Evolutionary conservation across 2,113 vertebrate species (phyloP), one percentile per base, ranked within the genome.

Genomic region (Castor canadensis): DNA sequence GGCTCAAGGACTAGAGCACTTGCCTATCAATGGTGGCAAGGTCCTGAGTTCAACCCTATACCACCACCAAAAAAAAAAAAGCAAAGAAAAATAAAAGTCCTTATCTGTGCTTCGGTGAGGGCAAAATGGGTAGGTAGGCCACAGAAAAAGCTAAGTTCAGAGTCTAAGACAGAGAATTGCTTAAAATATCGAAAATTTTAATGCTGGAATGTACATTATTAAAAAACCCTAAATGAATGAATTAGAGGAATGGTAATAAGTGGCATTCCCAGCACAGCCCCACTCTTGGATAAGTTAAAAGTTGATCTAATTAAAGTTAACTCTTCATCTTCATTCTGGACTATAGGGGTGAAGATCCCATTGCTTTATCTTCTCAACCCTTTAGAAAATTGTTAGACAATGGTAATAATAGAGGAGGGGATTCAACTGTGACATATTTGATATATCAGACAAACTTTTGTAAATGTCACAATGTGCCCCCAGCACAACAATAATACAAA

Each of bases 231-330:
- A 35, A 30, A 32, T 66, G 22, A 58, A 35, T 47, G 62, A 40
- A 43, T 4, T 3, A 13, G 32, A 66, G 15, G 19, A 16, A 7
- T 10, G 35, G 15, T 0, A 3, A 28, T n/a, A 9, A 20, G 17
- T 38, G 9, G 49, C 13, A 10, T 43, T 30, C 22, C 16, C 6
- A 6, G 3, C 2, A 1, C 9, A 72, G 35, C 30, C 9, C 9
- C 4, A 6, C 30, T 67, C 40, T 82, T 49, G 32, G n/a, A 47
- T 40, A 38, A 83, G 76, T 45, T 30, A 60, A 38, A 93, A 71
- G 26, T 84, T 22, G 11, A 1, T 35, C 45, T 64, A 60, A 43
- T 66, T 3, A 66, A 77, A 22, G 0, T 9, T 47, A 12, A 1
- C 19, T 69, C 38, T 62, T 83, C 28, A 15, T 60, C 35, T 58